Base-by-base conservation (phyloP, 2,888 invertebrate genomes). In the Mesorhabditis sp. region DNA sequence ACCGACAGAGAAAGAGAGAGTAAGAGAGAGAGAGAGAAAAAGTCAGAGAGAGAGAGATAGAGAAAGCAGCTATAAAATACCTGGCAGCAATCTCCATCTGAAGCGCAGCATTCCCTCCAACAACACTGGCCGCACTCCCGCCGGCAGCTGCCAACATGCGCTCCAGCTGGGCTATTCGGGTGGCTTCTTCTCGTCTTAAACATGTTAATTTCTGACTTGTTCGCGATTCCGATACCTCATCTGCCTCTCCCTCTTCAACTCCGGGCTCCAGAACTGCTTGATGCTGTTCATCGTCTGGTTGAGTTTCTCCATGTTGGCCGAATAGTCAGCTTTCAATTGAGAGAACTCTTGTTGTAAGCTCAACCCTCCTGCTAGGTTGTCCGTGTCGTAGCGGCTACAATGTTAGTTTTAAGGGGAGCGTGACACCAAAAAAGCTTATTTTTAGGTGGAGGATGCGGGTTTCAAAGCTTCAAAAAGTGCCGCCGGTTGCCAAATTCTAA, bases 211-310 rank as follows among this genome's bases (percentile, higher is more conserved):
- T 28, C 28, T 28, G 28, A 2, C 28, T 28, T 28, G 28, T 28
- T 28, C 28, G 28, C 28, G 28, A 28, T 28, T 28, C 28, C 28
- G 28, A 28, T 28, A 65, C 66, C 63, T 67, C 66, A 70, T 42
- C 45, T 69, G 68, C 58, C 71, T 5, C 62, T 71, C 71, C 62
- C 71, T 74, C 89, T 98, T 98, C 87, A 98, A 89, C 89, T 98
- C 98, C 41, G 98, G 98, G 87, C 95, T 95, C 98, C 98, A 98
- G 89, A 98, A 99, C 70, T 96, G 97, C 90, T 97, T 97, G 88
- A 98, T 98, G 88, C 95, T 95, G 89, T 97, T 96, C 96, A 98
- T 98, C 85, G 80, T 78, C 70, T 80, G 77, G 67, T 84, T 83
- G 45, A 83, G 70, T 70, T 84, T 84, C 66, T 84, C 80, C 62